Percentiles rank a stretch among this genome's conserved stretches.
phyloP scores from a whole-genome alignment of 2,113 vertebrate species.

The Silurus meridionalis region DNA sequence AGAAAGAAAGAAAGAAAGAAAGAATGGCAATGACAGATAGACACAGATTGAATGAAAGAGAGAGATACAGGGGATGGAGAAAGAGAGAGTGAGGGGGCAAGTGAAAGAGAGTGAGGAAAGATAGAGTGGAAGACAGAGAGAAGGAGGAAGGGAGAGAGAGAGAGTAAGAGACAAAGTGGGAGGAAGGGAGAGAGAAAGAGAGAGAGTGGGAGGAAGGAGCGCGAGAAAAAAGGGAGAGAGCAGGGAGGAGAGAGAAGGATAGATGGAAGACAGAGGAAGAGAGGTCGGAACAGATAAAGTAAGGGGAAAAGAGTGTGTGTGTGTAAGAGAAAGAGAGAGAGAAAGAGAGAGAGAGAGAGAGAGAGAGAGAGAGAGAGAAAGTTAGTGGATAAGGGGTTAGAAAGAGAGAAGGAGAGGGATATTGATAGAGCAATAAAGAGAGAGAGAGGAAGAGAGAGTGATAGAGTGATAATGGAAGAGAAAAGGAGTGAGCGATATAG shows the following conservation, averaged over 20 bases:
- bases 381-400: background rate
- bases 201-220: background rate
- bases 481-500: background rate
- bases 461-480: background rate
- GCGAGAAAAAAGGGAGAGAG: background rate
- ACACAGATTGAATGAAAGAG: background rate
- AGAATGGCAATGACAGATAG: background rate
- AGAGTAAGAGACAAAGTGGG: background rate
- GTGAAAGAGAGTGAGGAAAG: background rate
- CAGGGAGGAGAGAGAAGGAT: background rate
- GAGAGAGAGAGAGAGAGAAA: background rate
- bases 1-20: background rate
- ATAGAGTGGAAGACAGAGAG: constrained; percentile 23
- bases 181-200: background rate
- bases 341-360: background rate
- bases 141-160: constrained; percentile 13
- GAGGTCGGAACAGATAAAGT: background rate
- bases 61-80: background rate
- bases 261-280: constrained; percentile 27
- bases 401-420: background rate
- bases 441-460: background rate
- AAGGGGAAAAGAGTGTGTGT: too few relatives aligned
- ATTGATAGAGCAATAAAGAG: background rate
- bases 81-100: constrained; percentile 15
- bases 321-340: background rate